Conservation (phyloP, 1,140 invertebrate species). For the Eriosoma lanigerum region DNA sequence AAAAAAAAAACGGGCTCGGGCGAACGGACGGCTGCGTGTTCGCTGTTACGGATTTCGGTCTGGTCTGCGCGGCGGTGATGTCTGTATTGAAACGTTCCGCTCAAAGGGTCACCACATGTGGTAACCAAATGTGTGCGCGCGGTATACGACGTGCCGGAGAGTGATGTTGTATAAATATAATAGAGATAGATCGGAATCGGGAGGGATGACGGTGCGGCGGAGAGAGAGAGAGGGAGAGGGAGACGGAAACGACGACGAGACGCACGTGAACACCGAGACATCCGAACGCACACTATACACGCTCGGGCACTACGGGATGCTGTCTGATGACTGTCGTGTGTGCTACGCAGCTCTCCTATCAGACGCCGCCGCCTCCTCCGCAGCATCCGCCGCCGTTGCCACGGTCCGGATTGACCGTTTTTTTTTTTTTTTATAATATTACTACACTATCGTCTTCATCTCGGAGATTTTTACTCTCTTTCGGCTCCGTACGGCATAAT, state of each 20-base stretch:
- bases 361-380: constrained; percentile 1
- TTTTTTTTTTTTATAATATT: neutral
- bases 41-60: neutral
- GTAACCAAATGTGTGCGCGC: constrained; percentile 27
- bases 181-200: neutral
- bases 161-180: neutral
- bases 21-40: too few relatives aligned
- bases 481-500: neutral
- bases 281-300: constrained; percentile 35
- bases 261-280: constrained; percentile 45
- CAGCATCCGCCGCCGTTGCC: neutral
- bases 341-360: constrained; percentile 15
- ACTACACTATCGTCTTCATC: neutral
- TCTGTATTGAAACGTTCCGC: too few relatives aligned
- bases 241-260: constrained; percentile 20
- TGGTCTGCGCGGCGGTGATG: neutral
- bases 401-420: neutral
- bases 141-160: neutral
- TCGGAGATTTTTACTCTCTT: neutral
- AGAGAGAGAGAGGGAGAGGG: neutral
- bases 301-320: constrained; percentile 42
- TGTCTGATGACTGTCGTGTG: constrained; percentile 7
- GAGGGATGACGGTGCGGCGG: neutral
- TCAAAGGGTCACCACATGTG: constrained; percentile 41
- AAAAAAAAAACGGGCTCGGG: neutral